Evolutionary conservation across 2,797 vertebrate genomes (phyloP).

Genomic region (Epinephelus coioides): DNA sequence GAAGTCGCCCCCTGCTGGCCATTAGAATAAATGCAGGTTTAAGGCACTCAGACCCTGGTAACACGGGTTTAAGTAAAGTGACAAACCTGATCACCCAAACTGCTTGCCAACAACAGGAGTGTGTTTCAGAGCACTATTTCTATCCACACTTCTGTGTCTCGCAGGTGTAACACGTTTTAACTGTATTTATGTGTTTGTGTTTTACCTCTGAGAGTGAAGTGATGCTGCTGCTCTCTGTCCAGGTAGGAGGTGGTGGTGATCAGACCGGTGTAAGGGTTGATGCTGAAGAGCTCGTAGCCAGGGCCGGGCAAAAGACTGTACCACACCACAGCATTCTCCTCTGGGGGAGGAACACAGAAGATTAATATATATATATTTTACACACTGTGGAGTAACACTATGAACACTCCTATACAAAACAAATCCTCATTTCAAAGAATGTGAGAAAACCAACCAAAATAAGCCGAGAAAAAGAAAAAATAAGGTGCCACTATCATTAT

Average conservation of each 20-base stretch:
- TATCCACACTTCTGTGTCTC: background rate
- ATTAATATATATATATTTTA: background rate
- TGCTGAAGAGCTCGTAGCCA: conserved; percentile 89
- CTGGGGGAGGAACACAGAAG: conserved; percentile 59
- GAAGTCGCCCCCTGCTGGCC: too few species aligned
- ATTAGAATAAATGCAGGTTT: too few species aligned
- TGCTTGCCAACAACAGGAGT: background rate
- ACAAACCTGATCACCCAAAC: background rate
- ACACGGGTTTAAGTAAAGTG: background rate
- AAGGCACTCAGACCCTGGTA: too few species aligned
- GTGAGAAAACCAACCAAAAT: background rate
- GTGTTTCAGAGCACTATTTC: background rate
- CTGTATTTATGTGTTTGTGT: background rate
- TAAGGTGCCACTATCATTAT: background rate
- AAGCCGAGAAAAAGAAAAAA: background rate
- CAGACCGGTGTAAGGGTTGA: conserved; percentile 89
- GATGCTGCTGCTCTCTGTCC: conserved; percentile 90
- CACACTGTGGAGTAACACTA: background rate
- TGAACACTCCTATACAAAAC: background rate
- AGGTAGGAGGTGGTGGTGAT: conserved; percentile 86
- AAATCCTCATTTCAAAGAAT: background rate
- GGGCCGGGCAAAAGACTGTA: conserved; percentile 88
- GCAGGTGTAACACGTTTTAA: background rate
- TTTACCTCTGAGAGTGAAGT: conserved; percentile 90
- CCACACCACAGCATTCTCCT: conserved; percentile 80